Evolutionary conservation across 35 echinoderm and acorn worm genomes (phyloP).

Genomic region (Apostichopus californicus): DNA sequence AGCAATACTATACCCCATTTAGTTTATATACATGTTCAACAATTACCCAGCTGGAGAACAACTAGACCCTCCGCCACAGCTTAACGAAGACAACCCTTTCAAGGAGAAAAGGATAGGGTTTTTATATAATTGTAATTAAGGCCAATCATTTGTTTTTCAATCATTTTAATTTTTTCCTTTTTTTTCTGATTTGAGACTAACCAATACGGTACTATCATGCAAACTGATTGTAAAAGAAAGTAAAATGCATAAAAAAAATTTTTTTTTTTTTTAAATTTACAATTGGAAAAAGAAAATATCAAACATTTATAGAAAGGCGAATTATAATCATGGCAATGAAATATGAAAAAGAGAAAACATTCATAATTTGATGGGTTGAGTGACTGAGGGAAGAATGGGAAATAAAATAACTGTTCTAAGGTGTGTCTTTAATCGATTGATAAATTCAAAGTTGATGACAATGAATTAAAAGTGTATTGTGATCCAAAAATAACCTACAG

Average conservation of each 20-base stretch:
- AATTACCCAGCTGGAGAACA: background rate
- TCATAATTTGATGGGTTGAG: background rate
- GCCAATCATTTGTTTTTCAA: too few species aligned
- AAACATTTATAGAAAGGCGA: background rate
- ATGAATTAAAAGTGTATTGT: too few species aligned
- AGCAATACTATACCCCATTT: background rate
- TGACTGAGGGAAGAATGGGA: background rate
- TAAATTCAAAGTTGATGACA: background rate
- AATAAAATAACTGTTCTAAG: background rate
- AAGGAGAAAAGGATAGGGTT: background rate
- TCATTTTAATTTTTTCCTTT: too few species aligned
- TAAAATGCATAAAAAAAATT: too few species aligned
- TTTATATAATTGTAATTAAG: too few species aligned
- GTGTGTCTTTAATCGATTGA: background rate
- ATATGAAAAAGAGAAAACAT: background rate
- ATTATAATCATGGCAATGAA: background rate
- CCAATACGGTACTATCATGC: background rate
- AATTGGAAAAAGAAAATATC: background rate
- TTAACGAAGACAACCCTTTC: background rate
- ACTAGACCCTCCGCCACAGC: background rate
- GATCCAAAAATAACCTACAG: too few species aligned
- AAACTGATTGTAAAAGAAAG: too few species aligned
- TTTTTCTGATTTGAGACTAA: background rate
- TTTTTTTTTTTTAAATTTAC: background rate
- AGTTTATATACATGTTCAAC: background rate